Evolutionary conservation across 2,113 vertebrate genomes (phyloP).

Genomic region (Sebastes fasciatus): DNA sequence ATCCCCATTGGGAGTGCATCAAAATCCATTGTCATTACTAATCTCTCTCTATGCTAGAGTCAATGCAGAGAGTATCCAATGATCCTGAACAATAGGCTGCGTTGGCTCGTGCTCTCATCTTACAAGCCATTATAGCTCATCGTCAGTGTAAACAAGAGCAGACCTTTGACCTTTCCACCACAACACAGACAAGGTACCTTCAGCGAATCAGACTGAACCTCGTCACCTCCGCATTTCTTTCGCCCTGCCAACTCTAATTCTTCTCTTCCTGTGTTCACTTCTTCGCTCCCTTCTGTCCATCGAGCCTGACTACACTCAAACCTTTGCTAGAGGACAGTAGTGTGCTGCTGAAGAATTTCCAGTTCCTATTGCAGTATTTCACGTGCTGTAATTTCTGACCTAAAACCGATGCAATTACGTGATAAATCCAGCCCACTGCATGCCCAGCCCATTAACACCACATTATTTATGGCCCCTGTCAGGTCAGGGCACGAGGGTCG

Average conservation of each 20-base stretch:
- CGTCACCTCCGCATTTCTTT: slow-evolving; percentile 46
- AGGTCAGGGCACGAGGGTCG: slow-evolving; percentile 22
- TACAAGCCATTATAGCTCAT: slow-evolving; percentile 4
- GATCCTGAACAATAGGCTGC: slow-evolving; percentile 2
- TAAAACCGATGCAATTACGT: slow-evolving; percentile 17
- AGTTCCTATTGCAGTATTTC: not conserved
- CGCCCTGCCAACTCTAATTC: slow-evolving; percentile 41
- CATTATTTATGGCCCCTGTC: slow-evolving; percentile 33
- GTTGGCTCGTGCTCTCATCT: slow-evolving; percentile 16
- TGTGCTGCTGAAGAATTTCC: not conserved
- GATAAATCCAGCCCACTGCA: slow-evolving; percentile 33
- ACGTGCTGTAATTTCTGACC: slow-evolving; percentile 22
- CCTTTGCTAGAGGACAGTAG: not conserved
- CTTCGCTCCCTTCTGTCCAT: slow-evolving; percentile 9
- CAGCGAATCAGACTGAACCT: slow-evolving; percentile 32
- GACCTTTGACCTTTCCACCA: slow-evolving; percentile 6
- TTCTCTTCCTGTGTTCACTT: slow-evolving; percentile 39
- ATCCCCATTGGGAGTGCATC: not conserved
- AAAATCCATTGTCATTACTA: not conserved
- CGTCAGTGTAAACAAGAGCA: slow-evolving; percentile 27
- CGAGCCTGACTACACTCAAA: not conserved
- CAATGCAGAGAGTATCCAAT: not conserved
- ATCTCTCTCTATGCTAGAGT: not conserved
- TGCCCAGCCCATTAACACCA: slow-evolving; percentile 30
- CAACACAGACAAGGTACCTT: slow-evolving; percentile 2